Conservation (phyloP, 2,797 vertebrate genomes). For the Brachymystax lenok region DNA sequence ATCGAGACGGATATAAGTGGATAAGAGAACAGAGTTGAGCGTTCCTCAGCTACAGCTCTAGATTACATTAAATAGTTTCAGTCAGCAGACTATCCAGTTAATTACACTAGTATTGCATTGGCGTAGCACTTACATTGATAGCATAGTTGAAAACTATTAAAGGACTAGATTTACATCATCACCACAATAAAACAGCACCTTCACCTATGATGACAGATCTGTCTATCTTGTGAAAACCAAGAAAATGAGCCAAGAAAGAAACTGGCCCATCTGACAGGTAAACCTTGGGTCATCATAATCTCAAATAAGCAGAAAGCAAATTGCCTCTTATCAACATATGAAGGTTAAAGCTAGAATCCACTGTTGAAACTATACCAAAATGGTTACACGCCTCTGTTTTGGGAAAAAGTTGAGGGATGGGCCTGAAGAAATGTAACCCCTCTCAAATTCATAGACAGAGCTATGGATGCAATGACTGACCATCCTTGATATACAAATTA, state of each 20-base stretch:
- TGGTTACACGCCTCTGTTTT: too few relatives aligned
- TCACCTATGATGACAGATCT: slow-evolving; percentile 35
- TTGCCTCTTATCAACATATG: not conserved
- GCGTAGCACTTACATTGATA: slow-evolving; percentile 29
- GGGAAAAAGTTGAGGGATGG: too few relatives aligned
- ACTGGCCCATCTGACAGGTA: slow-evolving; percentile 8
- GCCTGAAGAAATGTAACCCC: too few relatives aligned
- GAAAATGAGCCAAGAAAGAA: not conserved
- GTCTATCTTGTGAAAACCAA: slow-evolving; percentile 37
- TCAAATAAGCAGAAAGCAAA: not conserved
- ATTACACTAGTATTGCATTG: slow-evolving; percentile 33
- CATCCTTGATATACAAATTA: too few relatives aligned
- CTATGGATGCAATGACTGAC: too few relatives aligned
- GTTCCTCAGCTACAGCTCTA: too few relatives aligned
- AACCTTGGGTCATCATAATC: slow-evolving; percentile 14
- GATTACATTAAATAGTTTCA: slow-evolving; percentile 25
- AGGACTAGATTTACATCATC: not conserved
- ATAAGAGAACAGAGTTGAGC: too few relatives aligned
- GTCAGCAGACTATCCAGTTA: slow-evolving; percentile 33
- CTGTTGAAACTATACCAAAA: too few relatives aligned
- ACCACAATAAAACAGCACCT: not conserved
- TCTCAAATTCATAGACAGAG: too few relatives aligned
- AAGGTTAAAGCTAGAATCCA: not conserved
- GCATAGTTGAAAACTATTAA: not conserved
- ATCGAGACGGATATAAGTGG: too few relatives aligned